Percentiles rank a stretch among this genome's conserved stretches.
Conservation (phyloP, 2,797 vertebrate species). For the Spheniscus humboldti region DNA sequence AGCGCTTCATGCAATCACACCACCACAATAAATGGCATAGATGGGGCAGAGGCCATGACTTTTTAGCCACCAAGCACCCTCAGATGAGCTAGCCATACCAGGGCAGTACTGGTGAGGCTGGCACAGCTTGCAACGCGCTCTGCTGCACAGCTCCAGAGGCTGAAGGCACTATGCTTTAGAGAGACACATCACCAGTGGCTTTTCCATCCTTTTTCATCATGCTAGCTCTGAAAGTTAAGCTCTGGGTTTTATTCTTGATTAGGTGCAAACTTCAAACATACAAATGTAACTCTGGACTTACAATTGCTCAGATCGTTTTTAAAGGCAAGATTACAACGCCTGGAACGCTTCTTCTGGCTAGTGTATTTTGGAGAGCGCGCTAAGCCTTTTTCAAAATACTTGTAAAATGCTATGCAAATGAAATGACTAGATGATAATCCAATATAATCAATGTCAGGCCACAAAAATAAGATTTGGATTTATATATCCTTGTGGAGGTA, state of each 20-base stretch:
- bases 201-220: background rate
- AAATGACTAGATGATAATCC: background rate
- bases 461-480: background rate
- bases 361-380: background rate
- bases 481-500: background rate
- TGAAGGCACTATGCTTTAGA: background rate
- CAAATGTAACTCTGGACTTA: background rate
- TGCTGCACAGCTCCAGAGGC: background rate
- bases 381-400: background rate
- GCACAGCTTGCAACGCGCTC: rapidly evolving
- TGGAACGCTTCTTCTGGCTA: background rate
- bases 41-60: background rate
- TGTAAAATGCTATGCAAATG: background rate
- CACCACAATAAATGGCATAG: rapidly evolving
- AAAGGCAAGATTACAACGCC: background rate
- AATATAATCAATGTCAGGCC: background rate
- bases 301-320: background rate
- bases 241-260: background rate
- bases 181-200: rapidly evolving
- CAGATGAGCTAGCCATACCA: background rate
- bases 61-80: background rate
- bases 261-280: background rate
- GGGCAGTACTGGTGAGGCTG: background rate
- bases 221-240: background rate
- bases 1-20: rapidly evolving